Conservation (phyloP, 2,797 vertebrate genomes). For the Neoniphon sammara region DNA sequence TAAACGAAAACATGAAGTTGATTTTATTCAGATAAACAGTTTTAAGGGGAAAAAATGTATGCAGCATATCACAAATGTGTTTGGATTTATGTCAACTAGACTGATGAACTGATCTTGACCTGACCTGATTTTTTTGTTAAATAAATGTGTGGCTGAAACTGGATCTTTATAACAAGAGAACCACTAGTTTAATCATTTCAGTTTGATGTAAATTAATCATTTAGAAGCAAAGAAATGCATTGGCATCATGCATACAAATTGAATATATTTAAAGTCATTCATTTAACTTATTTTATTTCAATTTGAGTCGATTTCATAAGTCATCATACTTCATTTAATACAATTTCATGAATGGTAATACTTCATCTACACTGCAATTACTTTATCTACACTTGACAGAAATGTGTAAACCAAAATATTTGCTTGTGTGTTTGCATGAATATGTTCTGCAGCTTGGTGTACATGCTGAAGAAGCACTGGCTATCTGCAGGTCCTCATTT, state of each 20-base stretch:
- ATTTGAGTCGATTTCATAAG: not conserved
- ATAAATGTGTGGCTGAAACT: slow-evolving; percentile 8
- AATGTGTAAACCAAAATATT: slow-evolving; percentile 19
- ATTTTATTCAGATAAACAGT: not conserved
- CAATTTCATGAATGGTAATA: slow-evolving; percentile 30
- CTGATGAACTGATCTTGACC: slow-evolving; percentile 10
- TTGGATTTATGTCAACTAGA: slow-evolving; percentile 1
- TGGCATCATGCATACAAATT: too few relatives aligned
- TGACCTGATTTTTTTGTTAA: too few relatives aligned
- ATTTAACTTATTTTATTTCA: slow-evolving; percentile 40
- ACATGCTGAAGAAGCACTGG: slow-evolving; percentile 23
- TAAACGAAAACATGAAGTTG: too few relatives aligned
- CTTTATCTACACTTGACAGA: slow-evolving; percentile 1
- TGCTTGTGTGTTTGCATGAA: not conserved
- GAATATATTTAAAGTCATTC: not conserved
- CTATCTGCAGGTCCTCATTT: slow-evolving; percentile 34
- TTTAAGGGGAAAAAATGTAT: not conserved
- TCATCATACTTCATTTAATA: slow-evolving; percentile 23
- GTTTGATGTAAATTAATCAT: slow-evolving; percentile 34
- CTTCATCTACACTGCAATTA: not conserved
- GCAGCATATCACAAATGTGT: not conserved
- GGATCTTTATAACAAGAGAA: slow-evolving; percentile 21
- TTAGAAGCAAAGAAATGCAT: slow-evolving; percentile 4
- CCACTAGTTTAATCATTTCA: slow-evolving; percentile 26
- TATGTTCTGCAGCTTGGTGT: slow-evolving; percentile 10